Conservation (phyloP, 2,888 invertebrate species). For the Meliscaeva auricollis region DNA sequence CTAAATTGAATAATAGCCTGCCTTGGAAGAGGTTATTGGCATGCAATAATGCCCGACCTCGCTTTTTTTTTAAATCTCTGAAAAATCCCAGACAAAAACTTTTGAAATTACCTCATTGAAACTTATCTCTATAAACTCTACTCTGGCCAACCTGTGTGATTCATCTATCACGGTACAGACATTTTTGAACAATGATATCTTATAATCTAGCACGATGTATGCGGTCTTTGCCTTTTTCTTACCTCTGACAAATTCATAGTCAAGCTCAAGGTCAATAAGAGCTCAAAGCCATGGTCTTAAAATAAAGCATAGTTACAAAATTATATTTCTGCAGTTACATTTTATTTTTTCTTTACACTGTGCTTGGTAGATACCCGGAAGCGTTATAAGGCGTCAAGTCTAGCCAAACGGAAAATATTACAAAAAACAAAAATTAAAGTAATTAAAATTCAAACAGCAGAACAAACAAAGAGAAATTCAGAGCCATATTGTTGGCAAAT, state of each 20-base stretch:
- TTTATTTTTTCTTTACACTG: constrained; percentile 5
- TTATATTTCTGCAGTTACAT: constrained; percentile 14
- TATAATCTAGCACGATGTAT: not conserved
- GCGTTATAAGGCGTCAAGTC: constrained; percentile 40
- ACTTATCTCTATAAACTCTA: not conserved
- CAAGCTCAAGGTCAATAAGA: constrained; percentile 71
- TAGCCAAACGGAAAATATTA: constrained; percentile 43
- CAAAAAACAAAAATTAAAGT: no score
- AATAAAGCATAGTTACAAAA: not conserved
- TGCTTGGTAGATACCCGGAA: constrained; percentile 50
- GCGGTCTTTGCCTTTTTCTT: not conserved
- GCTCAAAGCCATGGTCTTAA: constrained; percentile 37
- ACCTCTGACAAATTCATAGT: constrained; percentile 31
- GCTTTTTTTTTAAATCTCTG: not conserved
- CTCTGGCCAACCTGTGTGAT: not conserved
- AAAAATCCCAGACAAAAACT: not conserved
- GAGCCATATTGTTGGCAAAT: constrained; percentile 49
- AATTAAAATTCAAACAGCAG: constrained; percentile 55
- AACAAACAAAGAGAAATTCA: constrained; percentile 49
- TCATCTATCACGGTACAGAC: not conserved
- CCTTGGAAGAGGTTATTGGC: constrained; percentile 35
- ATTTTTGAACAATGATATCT: not conserved
- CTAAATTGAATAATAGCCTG: not conserved
- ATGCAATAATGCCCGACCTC: not conserved
- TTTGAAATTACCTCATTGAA: constrained; percentile 10